Base-by-base conservation (phyloP, 2,113 vertebrate species). In the Apistogramma diplotaenia region DNA sequence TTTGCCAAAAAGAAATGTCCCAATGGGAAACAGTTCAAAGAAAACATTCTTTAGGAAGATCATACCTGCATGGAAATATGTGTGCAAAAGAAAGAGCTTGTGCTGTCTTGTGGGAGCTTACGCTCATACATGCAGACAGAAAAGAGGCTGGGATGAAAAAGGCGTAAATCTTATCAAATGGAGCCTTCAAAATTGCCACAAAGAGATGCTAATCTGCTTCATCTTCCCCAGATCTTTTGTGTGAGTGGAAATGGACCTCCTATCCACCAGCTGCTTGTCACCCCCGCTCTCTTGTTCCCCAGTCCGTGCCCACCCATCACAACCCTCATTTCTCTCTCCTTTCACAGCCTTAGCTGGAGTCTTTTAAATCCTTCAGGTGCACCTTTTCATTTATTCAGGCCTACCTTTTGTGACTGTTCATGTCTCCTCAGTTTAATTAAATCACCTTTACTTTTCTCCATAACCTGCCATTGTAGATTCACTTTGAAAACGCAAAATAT, bases 221-320 rank as follows among this genome's bases (percentile, higher is more conserved):
- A 94, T 94, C 89, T 88, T 81, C 74, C 9, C 25, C 43, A 8
- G 25, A 40, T 78, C 89, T 89, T 89, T 93, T 94, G 92, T 94
- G 90, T 0, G 59, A 88, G 89, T 91, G 89, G 93, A 92, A 93
- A 94, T 91, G 86, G 89, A 82, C 87, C 92, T 71, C 72, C 82
- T 70, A 16, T 70, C 16, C 40, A n/a, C 16, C 10, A 29, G 25
- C 40, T 70, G 16, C 25, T 70, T 78, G 76, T 89, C 87, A 74
- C 74, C 61, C 54, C 35, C 35, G 1, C 35, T 43, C 55, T 73
- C 78, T 93, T 93, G 91, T 92, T 81, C 82, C 75, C 71, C 46
- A 0, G 53, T 46, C 43, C 84, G 84, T 80, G 85, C 75, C 89
- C 67, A 91, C 82, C 91, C 85, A 77, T 92, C 92, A 91, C 83